phyloP scores from a whole-genome alignment of 2,797 vertebrate species.

The Sebastes trivittatus region DNA sequence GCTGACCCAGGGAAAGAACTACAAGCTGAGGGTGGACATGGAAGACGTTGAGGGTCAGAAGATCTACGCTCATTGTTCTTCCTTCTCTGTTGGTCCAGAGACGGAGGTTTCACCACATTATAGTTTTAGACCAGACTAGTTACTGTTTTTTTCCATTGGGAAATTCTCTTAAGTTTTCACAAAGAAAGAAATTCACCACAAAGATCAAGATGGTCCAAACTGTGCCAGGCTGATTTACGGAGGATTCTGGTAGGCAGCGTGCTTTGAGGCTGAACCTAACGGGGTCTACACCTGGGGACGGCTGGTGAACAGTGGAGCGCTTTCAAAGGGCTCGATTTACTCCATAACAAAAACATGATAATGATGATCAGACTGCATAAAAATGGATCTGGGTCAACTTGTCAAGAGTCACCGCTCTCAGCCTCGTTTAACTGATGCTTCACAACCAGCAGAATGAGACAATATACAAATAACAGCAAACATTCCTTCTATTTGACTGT shows the following conservation, averaged over 20 bases:
- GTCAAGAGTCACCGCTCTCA: not conserved
- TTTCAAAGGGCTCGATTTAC: slow-evolving; percentile 49
- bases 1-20: too few relatives aligned
- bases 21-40: too few relatives aligned
- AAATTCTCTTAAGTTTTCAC: slow-evolving; percentile 33
- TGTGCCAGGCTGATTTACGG: slow-evolving; percentile 33
- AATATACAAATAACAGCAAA: not conserved
- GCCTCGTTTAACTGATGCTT: not conserved
- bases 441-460: not conserved
- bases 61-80: too few relatives aligned
- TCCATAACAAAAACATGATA: slow-evolving; percentile 41
- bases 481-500: not conserved
- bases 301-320: slow-evolving; percentile 23
- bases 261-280: slow-evolving; percentile 55
- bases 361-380: slow-evolving; percentile 66
- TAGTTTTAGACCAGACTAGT: fast-evolving
- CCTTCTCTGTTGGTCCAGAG: too few relatives aligned
- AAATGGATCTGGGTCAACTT: not conserved
- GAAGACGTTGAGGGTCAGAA: too few relatives aligned
- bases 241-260: slow-evolving; percentile 53
- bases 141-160: too few relatives aligned
- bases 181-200: slow-evolving; percentile 57
- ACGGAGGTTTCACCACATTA: too few relatives aligned
- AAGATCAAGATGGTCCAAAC: slow-evolving; percentile 48
- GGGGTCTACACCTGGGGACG: slow-evolving; percentile 64